Conservation (phyloP, 2,113 vertebrate genomes). For the Gadus macrocephalus region DNA sequence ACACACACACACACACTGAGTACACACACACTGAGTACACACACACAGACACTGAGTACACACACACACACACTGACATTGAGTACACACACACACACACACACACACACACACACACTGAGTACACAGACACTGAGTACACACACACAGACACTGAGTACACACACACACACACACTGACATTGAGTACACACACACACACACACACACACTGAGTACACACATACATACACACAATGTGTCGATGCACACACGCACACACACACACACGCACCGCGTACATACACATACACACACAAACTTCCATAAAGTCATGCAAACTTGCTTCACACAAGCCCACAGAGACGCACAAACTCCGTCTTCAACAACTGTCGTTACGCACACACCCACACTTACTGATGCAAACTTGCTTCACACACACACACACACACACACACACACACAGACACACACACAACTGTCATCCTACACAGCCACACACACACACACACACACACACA, state of each 20-base stretch:
- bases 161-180: too few relatives aligned
- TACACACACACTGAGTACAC: not conserved
- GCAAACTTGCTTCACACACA: not conserved
- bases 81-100: not conserved
- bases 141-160: constrained; percentile 6
- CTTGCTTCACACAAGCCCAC: not conserved
- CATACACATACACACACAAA: constrained; percentile 13
- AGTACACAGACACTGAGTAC: not conserved
- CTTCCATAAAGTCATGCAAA: not conserved
- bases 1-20: too few relatives aligned
- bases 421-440: not conserved
- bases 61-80: not conserved
- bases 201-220: too few relatives aligned
- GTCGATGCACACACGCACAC: not conserved
- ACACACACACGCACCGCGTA: too few relatives aligned
- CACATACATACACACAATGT: not conserved
- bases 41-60: not conserved
- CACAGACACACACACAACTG: too few relatives aligned
- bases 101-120: not conserved
- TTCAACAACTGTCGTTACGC: not conserved
- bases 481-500: too few relatives aligned
- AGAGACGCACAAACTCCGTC: not conserved
- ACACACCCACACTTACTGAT: constrained; percentile 19
- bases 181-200: too few relatives aligned
- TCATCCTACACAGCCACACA: not conserved